phyloP scores from a whole-genome alignment of 2,113 vertebrate species.

The Corythornis vintsioides region DNA sequence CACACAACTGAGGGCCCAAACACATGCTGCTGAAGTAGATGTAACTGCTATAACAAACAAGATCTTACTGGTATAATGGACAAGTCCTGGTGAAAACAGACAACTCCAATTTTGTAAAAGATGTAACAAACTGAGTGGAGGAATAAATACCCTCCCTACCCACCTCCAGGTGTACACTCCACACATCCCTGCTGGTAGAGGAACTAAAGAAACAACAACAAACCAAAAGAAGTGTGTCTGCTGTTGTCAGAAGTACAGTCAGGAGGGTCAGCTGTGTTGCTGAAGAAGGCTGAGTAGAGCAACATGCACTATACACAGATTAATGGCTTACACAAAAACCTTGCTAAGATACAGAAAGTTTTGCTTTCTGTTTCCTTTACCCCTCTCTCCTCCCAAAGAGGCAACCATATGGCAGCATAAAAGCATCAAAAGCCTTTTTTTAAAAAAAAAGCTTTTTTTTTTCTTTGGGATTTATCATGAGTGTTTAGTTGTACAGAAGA shows the following conservation, averaged over 20 bases:
- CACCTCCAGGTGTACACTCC: not conserved
- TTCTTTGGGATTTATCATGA: not conserved
- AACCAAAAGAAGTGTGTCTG: not conserved
- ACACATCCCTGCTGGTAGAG: not conserved
- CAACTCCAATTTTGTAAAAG: not conserved
- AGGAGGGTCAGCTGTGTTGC: not conserved
- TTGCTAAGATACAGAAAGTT: not conserved
- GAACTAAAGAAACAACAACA: too few species aligned
- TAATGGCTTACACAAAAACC: not conserved
- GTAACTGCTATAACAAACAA: not conserved
- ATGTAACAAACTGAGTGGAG: not conserved
- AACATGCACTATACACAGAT: not conserved
- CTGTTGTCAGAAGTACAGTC: not conserved
- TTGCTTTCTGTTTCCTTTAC: not conserved
- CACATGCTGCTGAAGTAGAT: accelerated
- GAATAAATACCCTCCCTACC: not conserved
- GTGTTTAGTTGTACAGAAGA: not conserved
- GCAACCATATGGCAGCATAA: not conserved
- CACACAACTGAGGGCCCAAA: not conserved
- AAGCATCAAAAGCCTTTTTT: not conserved
- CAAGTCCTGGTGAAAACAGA: not conserved
- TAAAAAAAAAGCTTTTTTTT: not conserved
- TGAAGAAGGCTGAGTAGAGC: not conserved
- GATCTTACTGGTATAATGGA: not conserved
- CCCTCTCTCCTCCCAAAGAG: not conserved